Percentiles rank a stretch among this genome's conserved stretches.
Evolutionary conservation across 2,888 invertebrate genomes (phyloP).

Genomic region (Agrochola lota): DNA sequence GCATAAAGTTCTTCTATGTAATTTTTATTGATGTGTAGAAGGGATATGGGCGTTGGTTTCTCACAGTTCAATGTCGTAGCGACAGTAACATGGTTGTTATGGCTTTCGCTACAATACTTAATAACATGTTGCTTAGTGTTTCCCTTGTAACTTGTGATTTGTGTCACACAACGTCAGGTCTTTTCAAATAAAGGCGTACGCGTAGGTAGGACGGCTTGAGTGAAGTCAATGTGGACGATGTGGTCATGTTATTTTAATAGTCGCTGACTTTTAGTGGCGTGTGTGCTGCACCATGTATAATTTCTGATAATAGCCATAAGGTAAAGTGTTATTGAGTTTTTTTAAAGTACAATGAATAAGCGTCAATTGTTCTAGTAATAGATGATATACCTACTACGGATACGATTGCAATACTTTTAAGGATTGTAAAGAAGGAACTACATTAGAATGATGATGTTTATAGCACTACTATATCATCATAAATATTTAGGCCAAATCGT

Average conservation of each 20-base stretch:
- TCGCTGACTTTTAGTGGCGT: conserved; percentile 27
- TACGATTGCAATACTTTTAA: neutral
- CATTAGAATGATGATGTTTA: neutral
- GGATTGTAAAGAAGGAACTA: neutral
- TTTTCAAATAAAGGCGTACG: conserved; percentile 49
- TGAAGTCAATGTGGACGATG: conserved; percentile 9
- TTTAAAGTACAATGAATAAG: neutral
- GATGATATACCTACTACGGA: neutral
- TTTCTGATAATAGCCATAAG: neutral
- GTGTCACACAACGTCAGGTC: conserved; percentile 47
- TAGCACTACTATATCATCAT: neutral
- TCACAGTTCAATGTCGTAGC: conserved; percentile 66
- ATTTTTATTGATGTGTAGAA: conserved; percentile 42
- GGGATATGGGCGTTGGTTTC: conserved; percentile 73
- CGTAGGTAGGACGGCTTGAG: neutral
- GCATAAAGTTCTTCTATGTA: conserved; percentile 9
- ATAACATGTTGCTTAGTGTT: conserved; percentile 49
- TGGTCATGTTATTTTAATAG: conserved; percentile 34
- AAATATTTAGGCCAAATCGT: conserved; percentile 34
- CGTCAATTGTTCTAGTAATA: neutral
- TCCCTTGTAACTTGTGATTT: conserved; percentile 50
- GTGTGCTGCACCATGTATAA: conserved; percentile 24
- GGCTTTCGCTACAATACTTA: conserved; percentile 48
- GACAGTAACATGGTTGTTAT: conserved; percentile 49
- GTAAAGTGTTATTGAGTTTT: neutral